A percentile compares a stretch with the other conserved stretches of the same genome.
Evolutionary conservation across 2,797 vertebrate species (phyloP).

Genomic region (Micromesistius poutassou): DNA sequence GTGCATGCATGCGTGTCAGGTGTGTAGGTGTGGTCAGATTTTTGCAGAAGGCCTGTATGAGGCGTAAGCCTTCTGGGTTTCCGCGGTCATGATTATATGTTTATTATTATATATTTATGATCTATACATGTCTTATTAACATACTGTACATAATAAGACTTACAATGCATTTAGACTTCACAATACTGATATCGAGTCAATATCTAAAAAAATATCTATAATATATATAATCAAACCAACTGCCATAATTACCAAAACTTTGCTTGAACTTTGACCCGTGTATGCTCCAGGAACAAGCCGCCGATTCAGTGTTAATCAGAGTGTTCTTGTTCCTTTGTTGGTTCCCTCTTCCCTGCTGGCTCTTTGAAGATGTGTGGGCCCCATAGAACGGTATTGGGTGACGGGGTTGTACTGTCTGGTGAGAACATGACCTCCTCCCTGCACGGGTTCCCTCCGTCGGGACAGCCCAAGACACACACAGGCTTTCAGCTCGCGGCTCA

Average conservation of each 20-base stretch:
- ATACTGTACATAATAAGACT: background rate
- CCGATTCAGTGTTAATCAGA: slow-evolving; percentile 27
- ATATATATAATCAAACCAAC: background rate
- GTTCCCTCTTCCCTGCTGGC: slow-evolving; percentile 16
- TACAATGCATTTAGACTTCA: background rate
- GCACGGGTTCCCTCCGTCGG: slow-evolving; percentile 46
- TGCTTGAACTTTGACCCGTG: slow-evolving; percentile 18
- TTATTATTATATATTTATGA: background rate
- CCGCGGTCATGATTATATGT: too few species aligned
- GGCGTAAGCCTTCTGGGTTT: too few species aligned
- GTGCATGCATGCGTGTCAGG: background rate
- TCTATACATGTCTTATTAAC: background rate
- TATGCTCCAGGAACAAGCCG: slow-evolving; percentile 17
- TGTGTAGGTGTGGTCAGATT: background rate
- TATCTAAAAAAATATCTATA: background rate
- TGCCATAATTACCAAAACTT: background rate
- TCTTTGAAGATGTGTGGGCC: slow-evolving; percentile 38
- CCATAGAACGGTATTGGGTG: slow-evolving; percentile 41
- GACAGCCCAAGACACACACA: slow-evolving; percentile 36
- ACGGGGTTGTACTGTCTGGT: slow-evolving; percentile 47
- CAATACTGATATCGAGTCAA: too few species aligned
- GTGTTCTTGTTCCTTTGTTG: slow-evolving; percentile 19
- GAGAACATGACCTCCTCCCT: slow-evolving; percentile 49
- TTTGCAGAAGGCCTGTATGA: too few species aligned
- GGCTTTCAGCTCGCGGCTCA: slow-evolving; percentile 42